Base-by-base conservation (phyloP, 1,140 invertebrate species). In the Musca vetustissima region DNA sequence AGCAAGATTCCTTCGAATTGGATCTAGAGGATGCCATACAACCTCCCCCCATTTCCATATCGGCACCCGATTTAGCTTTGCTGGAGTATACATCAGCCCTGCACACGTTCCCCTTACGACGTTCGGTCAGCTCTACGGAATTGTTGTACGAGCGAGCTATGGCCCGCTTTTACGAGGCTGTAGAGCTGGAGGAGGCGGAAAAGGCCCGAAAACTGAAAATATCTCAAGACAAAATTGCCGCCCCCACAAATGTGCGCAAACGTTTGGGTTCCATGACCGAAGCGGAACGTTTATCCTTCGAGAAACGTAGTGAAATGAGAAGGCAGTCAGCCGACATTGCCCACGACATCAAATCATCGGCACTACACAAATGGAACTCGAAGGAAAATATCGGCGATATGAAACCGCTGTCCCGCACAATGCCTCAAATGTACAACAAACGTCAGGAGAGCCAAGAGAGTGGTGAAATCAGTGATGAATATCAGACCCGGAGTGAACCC, bases 101-200 rank as follows among this genome's bases (percentile, higher is more conserved):
- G 59, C 79, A 81, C 43, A 81, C 85, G 8, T 81, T 81, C 32
- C 79, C 79, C 9, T 50, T 81, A 9, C 87, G 91, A 9, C 86
- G 89, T 70, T 91, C 91, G 0, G 90, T 92, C 8, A 93, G 92
- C 75, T 93, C 92, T 0, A 92, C 91, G 0, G 92, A 93, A 76
- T 83, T 93, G 8, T 83, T 94, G 2, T 91, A 93, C 73, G 92
- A 93, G 75, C 85, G 87, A 21, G 90, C 91, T 2, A 92, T 93
- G 89, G 89, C 89, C 13, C 84, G 91, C 22, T 91, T 93, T 72
- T 91, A 92, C 73, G 86, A 90, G 78, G 91, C 90, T 1, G 87
- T 91, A 0, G 88, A 88, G 28, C 84, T 89, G 64, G 89, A 92
- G 79, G 89, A 93, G 82, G 86, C 87, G 19, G 86, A 88, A 77